Base-by-base conservation (phyloP, 1,140 invertebrate species). In the Samia ricini region DNA sequence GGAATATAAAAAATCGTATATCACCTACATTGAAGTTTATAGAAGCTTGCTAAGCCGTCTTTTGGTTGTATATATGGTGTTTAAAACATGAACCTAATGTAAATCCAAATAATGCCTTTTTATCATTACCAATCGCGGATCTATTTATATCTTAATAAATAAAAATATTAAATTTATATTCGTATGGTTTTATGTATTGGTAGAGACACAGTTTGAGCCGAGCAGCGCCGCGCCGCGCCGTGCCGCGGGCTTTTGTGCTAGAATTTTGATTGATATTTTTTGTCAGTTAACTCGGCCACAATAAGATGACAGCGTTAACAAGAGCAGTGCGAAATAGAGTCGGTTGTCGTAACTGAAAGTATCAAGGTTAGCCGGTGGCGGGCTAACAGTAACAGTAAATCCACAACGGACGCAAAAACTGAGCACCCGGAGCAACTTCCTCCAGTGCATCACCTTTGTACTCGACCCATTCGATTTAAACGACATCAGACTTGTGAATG, bases 181-280 rank as follows among this genome's bases (percentile, higher is more conserved):
- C 4, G 7, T 42, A 42, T 42, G 33, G 33, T 42, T 78, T 68
- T 71, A 73, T 70, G 64, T 68, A 57, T 74, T 76, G 68, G 59
- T 67, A 74, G 82, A 81, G 76, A 76, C 72, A 72, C 70, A 74
- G 76, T 67, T 65, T 74, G 69, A 75, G 56, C 69, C n/a, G n/a
- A n/a, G n/a, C n/a, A n/a, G n/a, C n/a, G n/a, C n/a, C n/a, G n/a
- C n/a, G n/a, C n/a, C n/a, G n/a, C n/a, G n/a, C n/a, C n/a, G n/a
- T n/a, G 88, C 85, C 83, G 71, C 80, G 72, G 84, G 86, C 88
- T 72, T 77, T 83, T 90, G 88, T 83, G 80, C 88, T 86, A 90
- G 85, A 90, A 88, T 88, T 88, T 89, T 90, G 88, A 90, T 90
- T 90, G 86, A 89, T 90, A 90, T 90, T 90, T 90, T 90, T 90